These are phyloP conservation scores for Microtus montanus DNA, from an alignment of 2,113 vertebrate species.

Conservation along the genomic window DNA sequence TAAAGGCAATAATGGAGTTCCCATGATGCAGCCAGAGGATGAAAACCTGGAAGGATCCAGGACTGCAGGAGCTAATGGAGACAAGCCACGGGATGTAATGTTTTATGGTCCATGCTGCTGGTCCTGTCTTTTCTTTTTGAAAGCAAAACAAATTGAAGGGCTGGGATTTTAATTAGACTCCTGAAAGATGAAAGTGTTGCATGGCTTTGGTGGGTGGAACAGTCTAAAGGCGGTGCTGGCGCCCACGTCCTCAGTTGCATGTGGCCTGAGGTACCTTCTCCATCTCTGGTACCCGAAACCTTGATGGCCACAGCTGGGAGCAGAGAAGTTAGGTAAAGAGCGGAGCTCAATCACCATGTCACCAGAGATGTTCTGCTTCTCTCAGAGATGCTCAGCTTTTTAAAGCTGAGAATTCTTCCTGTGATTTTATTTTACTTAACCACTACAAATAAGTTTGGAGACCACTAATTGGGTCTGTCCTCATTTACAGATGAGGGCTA, in stretches of 20 bases:
- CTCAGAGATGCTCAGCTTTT: background rate
- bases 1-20: slow-evolving; percentile 43
- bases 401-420: background rate
- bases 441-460: slow-evolving; percentile 15
- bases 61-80: background rate
- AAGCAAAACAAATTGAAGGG: slow-evolving; percentile 47
- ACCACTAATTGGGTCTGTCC: background rate
- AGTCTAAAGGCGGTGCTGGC: background rate
- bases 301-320: background rate
- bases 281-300: background rate
- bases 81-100: background rate
- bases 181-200: background rate
- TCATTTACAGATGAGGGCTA: slow-evolving; percentile 29
- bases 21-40: slow-evolving; percentile 42
- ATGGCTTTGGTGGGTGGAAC: fast-evolving
- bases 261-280: background rate
- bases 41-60: background rate
- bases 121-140: background rate
- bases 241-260: background rate
- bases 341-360: background rate
- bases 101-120: background rate
- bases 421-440: slow-evolving; percentile 16
- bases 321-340: no score
- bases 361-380: background rate
- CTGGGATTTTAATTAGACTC: slow-evolving; percentile 51